Conservation (phyloP, 2,113 vertebrate genomes). For the Mobula hypostoma region DNA sequence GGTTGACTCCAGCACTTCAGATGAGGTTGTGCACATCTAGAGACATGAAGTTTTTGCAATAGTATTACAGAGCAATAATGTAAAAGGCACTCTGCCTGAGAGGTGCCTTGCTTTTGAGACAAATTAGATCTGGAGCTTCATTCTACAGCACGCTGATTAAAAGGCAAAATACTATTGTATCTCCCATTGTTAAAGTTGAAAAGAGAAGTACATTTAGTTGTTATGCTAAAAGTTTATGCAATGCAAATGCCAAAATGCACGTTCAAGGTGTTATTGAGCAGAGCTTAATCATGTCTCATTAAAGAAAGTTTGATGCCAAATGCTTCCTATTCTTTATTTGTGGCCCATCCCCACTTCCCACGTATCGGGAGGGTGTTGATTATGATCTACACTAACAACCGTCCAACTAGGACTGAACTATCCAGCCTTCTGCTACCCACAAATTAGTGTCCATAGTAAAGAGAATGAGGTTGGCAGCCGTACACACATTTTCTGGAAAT, state of each 20-base stretch:
- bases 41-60: neutral
- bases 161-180: neutral
- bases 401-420: neutral
- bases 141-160: slow-evolving; percentile 9
- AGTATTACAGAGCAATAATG: neutral
- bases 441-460: neutral
- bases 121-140: neutral
- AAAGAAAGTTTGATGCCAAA: neutral
- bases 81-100: neutral
- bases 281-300: neutral
- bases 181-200: neutral
- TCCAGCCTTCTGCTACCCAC: neutral
- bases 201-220: neutral
- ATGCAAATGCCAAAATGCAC: neutral
- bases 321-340: neutral
- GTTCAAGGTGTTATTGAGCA: slow-evolving; percentile 10
- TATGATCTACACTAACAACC: neutral
- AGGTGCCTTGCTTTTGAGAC: neutral
- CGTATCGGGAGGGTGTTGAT: neutral
- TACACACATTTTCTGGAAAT: neutral
- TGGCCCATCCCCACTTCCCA: neutral
- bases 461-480: neutral
- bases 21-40: neutral
- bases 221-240: neutral
- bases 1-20: neutral